phyloP scores from a whole-genome alignment of 2,797 vertebrate genomes.

The Rhinoraja longicauda region DNA sequence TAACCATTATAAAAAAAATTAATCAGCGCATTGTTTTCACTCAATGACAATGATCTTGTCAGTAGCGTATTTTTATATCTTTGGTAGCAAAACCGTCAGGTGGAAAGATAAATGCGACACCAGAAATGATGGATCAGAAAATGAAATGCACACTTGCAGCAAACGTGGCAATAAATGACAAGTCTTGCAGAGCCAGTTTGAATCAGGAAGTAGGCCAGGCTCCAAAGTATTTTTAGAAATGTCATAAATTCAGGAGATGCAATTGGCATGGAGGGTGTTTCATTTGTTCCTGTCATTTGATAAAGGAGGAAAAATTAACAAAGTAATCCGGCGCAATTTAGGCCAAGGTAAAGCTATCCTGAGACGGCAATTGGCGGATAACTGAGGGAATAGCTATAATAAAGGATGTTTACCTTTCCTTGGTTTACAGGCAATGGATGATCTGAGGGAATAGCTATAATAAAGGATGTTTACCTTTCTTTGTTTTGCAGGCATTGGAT shows the following conservation, averaged over 20 bases:
- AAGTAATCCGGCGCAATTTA: not conserved
- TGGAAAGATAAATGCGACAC: slow-evolving; percentile 9
- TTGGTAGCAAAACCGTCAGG: not conserved
- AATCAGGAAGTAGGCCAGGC: slow-evolving; percentile 16
- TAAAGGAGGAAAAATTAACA: not conserved
- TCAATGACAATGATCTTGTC: slow-evolving; percentile 30
- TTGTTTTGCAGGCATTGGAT: not conserved
- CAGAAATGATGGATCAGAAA: slow-evolving; percentile 32
- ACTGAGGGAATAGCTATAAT: not conserved
- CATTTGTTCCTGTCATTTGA: not conserved
- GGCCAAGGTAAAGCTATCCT: not conserved
- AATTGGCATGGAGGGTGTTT: not conserved
- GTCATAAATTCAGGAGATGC: not conserved
- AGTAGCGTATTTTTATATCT: slow-evolving; percentile 4
- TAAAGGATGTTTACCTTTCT: not conserved
- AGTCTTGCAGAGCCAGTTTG: not conserved
- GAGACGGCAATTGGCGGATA: not conserved
- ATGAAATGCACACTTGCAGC: not conserved
- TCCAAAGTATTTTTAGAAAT: slow-evolving; percentile 31
- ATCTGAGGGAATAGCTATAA: not conserved
- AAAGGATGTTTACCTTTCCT: not conserved
- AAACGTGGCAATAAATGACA: slow-evolving; percentile 23
- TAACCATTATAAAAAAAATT: not conserved
- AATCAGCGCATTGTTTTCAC: slow-evolving; percentile 7
- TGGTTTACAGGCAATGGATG: not conserved